Conservation (phyloP, 1,140 invertebrate genomes). For the Paracyclopina nana region DNA sequence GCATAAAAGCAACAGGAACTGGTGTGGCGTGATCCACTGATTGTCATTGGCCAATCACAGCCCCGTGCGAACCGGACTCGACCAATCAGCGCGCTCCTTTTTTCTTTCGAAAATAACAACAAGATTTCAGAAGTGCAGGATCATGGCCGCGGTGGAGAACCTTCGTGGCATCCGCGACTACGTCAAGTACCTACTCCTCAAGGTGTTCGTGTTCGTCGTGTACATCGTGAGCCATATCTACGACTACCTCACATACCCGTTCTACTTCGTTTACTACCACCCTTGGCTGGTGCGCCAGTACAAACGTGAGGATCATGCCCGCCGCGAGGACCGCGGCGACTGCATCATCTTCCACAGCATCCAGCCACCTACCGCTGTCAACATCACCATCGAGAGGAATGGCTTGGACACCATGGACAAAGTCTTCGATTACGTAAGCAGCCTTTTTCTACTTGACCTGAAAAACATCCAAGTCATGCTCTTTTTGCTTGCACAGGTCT, state of each 20-base stretch:
- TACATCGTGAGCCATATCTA: slow-evolving; percentile 13
- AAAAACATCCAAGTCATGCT: too few relatives aligned
- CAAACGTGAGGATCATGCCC: background rate
- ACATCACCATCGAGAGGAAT: background rate
- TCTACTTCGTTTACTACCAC: slow-evolving; percentile 11
- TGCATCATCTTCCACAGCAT: slow-evolving; percentile 5
- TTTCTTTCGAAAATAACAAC: too few relatives aligned
- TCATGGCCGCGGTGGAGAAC: too few relatives aligned
- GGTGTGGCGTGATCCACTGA: too few relatives aligned
- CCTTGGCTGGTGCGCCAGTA: slow-evolving; percentile 9
- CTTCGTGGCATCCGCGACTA: background rate
- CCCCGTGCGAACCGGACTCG: too few relatives aligned
- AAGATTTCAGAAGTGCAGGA: too few relatives aligned
- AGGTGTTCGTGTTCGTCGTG: background rate
- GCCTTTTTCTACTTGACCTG: too few relatives aligned
- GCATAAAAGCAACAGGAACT: too few relatives aligned
- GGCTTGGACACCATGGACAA: background rate
- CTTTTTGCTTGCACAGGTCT: background rate
- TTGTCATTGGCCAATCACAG: too few relatives aligned
- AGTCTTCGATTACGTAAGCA: background rate
- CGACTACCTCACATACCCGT: slow-evolving; percentile 6
- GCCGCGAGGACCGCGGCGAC: background rate
- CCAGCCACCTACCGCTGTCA: background rate
- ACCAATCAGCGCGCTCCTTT: too few relatives aligned
- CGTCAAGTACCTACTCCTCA: background rate